phyloP scores from a whole-genome alignment of 2,888 invertebrate species.

The Papilio elwesi region DNA sequence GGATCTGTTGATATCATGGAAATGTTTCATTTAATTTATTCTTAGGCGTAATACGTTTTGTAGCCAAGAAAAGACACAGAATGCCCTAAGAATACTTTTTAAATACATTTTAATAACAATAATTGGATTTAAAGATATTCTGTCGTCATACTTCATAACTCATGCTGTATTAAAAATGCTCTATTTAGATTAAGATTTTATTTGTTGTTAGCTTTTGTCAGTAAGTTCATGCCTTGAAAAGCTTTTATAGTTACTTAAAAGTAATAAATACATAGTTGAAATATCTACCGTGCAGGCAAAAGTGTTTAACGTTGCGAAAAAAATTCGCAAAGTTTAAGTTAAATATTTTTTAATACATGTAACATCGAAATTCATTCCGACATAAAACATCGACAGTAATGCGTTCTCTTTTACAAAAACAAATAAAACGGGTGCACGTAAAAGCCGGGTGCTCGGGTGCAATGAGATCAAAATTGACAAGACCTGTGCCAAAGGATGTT shows the following conservation, averaged over 20 bases:
- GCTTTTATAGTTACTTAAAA: constrained; percentile 38
- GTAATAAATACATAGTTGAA: constrained; percentile 43
- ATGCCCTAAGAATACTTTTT: constrained; percentile 39
- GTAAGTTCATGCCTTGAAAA: constrained; percentile 40
- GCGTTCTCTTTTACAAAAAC: constrained; percentile 59
- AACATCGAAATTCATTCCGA: constrained; percentile 34
- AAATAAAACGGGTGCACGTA: constrained; percentile 68
- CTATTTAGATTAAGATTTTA: constrained; percentile 19
- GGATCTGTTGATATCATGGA: constrained; percentile 81
- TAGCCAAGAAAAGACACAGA: constrained; percentile 18
- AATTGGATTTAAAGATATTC: constrained; percentile 37
- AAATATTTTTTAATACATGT: constrained; percentile 5
- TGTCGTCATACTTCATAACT: constrained; percentile 35
- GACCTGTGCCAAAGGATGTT: constrained; percentile 73
- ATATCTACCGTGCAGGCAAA: constrained; percentile 67
- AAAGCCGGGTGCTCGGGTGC: constrained; percentile 78
- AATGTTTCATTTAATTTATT: constrained; percentile 27
- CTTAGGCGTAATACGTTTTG: not conserved
- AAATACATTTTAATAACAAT: constrained; percentile 47
- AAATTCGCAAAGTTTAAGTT: constrained; percentile 29
- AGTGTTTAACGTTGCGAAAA: constrained; percentile 42
- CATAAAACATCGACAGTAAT: constrained; percentile 61
- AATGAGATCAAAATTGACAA: constrained; percentile 64
- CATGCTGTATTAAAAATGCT: constrained; percentile 40
- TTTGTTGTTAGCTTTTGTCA: constrained; percentile 35